Base-by-base conservation (phyloP, 2,888 invertebrate genomes). In the Syritta pipiens region DNA sequence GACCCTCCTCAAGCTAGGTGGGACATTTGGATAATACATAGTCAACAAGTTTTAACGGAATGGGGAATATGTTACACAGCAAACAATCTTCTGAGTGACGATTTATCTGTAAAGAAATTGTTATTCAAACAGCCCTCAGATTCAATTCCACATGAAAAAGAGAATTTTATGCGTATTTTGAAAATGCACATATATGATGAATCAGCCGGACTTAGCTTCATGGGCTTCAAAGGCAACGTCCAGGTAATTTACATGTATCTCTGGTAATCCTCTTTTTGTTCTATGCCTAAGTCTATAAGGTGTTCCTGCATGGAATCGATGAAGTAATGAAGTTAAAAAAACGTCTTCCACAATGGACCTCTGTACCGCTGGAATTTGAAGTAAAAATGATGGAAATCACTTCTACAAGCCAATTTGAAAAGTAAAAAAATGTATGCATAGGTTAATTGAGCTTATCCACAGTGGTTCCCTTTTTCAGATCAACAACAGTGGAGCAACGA, bases 61-160 rank as follows among this genome's bases (percentile, higher is more conserved):
- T 88, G 84, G 55, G 89, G 89, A 2, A 82, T 89, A 3, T 89
- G 89, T 59, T 89, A 89, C 53, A 69, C 86, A 28, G 83, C 86
- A 0, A 89, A 88, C 40, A 84, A 81, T 55, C 71, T 69, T 60
- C 59, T 86, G 1, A 82, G 85, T 0, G 68, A 84, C 2, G 82
- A 86, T 30, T 84, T 88, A 19, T 84, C 87, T 1, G 82, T 89
- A 0, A 82, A 82, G 0, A 85, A 84, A 72, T 57, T 86, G 2
- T 82, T 88, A 7, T 85, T 84, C 10, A 86, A 85, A 53, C 82
- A 82, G 51, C 85, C 86, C 1, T 77, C 79, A 40, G 42, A 44
- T 0, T 81, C 81, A 69, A 35, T 6, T 65, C n/a, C 35, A 14
- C 12, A 5, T 0, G 9, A 37, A 3, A 7, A 37, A 2, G 1